Conservation (phyloP, 2,888 invertebrate genomes). For the Anoplius nigerrimus region DNA sequence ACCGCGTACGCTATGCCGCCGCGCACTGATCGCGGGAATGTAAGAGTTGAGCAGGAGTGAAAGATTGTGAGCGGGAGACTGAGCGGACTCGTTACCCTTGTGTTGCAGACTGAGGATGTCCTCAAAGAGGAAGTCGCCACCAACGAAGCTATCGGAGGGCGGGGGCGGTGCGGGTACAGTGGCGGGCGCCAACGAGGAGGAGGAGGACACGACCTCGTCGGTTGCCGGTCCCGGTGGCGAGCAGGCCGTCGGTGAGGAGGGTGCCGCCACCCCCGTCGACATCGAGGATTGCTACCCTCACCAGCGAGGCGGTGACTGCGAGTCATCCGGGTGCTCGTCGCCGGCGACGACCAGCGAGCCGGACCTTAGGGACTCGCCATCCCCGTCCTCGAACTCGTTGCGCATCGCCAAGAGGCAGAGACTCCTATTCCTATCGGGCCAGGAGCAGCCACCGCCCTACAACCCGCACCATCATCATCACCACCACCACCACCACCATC, state of each 20-base stretch:
- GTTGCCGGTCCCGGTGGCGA: conserved; percentile 65
- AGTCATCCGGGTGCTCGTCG: conserved; percentile 71
- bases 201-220: conserved; percentile 77
- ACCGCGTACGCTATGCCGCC: too few relatives aligned
- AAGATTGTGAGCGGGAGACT: neutral
- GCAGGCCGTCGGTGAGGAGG: conserved; percentile 69
- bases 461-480: conserved; percentile 31
- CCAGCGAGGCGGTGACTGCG: conserved; percentile 57
- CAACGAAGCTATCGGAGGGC: conserved; percentile 93
- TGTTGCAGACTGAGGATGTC: conserved; percentile 91
- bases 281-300: conserved; percentile 71
- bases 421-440: conserved; percentile 52
- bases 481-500: conserved; percentile 54
- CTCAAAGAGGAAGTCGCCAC: conserved; percentile 97
- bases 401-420: conserved; percentile 66
- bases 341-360: conserved; percentile 74
- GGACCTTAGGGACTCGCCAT: conserved; percentile 73
- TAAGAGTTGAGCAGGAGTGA: neutral
- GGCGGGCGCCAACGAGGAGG: conserved; percentile 74
- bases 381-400: conserved; percentile 69
- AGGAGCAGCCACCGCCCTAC: conserved; percentile 42
- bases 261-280: conserved; percentile 79
- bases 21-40: neutral
- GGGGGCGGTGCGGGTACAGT: conserved; percentile 74
- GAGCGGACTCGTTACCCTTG: conserved; percentile 55